Percentiles rank a stretch among this genome's conserved stretches.
Conservation (phyloP, 92 coral and sea anemone genomes). For the Parazoanthus atlanticus region DNA sequence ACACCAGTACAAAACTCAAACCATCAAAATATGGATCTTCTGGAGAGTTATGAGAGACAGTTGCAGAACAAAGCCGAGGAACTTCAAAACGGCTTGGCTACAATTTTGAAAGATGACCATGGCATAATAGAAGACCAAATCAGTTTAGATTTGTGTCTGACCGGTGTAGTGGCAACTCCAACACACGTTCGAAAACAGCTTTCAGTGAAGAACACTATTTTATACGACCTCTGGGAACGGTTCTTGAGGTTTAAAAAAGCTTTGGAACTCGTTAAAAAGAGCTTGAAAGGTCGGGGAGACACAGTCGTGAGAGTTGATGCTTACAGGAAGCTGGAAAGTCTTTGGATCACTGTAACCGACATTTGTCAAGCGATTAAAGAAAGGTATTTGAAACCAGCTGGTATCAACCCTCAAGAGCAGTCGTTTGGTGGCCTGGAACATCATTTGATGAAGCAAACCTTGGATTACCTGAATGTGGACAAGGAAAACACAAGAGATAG, state of each 20-base stretch:
- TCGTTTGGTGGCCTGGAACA: background rate
- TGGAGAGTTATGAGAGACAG: background rate
- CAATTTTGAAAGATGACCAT: background rate
- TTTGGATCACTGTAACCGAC: background rate
- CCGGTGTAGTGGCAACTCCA: background rate
- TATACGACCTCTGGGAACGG: constrained; percentile 13
- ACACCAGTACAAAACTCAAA: background rate
- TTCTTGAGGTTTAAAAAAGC: constrained; percentile 14
- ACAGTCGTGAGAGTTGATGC: background rate
- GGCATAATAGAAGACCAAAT: background rate
- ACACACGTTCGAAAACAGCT: background rate
- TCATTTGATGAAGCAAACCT: background rate
- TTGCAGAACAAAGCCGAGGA: background rate
- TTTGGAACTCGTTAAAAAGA: constrained; percentile 15
- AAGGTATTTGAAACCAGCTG: background rate
- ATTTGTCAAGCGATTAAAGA: constrained; percentile 15
- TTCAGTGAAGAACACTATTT: background rate
- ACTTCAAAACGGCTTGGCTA: background rate
- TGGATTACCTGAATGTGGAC: background rate
- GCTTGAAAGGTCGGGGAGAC: background rate
- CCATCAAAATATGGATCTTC: background rate
- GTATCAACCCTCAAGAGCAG: background rate
- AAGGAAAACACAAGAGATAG: constrained; percentile 20
- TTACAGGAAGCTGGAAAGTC: background rate
- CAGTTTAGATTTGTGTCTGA: constrained; percentile 9